A percentile compares a stretch with the other conserved stretches of the same genome.
These are phyloP conservation scores for Scartelaos histophorus DNA, from an alignment of 2,113 vertebrate species.

Conservation along the genomic window DNA sequence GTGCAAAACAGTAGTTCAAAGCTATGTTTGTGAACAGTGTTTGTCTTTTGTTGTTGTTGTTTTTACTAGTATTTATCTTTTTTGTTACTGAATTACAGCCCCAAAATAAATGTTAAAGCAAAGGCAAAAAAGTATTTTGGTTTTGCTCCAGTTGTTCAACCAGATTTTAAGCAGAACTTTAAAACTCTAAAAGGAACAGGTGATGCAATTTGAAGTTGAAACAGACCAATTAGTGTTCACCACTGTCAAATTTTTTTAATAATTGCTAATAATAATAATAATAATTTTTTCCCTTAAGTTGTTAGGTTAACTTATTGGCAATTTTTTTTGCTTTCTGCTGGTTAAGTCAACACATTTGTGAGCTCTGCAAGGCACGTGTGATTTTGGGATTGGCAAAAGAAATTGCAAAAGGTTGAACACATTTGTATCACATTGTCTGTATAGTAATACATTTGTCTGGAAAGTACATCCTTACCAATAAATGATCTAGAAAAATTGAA, in stretches of 20 bases:
- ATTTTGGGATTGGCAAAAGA: too few species aligned
- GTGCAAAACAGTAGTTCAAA: conserved; percentile 27
- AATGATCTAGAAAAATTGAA: neutral
- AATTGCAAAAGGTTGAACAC: neutral
- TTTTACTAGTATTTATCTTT: neutral
- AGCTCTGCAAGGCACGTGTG: too few species aligned
- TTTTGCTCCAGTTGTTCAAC: neutral
- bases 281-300: too few species aligned
- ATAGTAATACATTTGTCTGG: neutral
- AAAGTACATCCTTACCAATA: neutral
- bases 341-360: too few species aligned
- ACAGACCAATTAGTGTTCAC: too few species aligned
- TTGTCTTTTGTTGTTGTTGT: neutral
- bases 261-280: too few species aligned
- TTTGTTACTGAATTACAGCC: neutral
- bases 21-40: neutral
- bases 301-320: too few species aligned
- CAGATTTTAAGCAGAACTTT: neutral
- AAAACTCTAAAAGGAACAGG: neutral
- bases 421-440: neutral
- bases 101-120: neutral
- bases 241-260: too few species aligned
- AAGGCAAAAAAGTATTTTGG: neutral
- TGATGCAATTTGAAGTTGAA: neutral
- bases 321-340: too few species aligned